Conservation (phyloP, 2,113 vertebrate genomes). For the Rana temporaria region DNA sequence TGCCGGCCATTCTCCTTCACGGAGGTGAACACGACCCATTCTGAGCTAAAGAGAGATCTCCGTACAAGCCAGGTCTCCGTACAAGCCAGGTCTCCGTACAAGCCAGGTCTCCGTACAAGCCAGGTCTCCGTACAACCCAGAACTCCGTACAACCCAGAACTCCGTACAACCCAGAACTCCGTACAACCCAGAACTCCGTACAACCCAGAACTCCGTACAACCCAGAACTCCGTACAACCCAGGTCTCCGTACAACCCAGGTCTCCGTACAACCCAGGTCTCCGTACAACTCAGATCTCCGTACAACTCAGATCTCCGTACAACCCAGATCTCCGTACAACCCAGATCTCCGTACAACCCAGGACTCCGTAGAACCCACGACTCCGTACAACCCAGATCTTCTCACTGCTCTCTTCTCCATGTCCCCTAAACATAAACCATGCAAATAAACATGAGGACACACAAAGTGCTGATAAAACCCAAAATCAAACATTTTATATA, state of each 20-base stretch:
- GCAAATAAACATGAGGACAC: background rate
- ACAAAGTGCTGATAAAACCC: too few species aligned
- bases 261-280: conserved; percentile 15
- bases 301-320: conserved; percentile 9
- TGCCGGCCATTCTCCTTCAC: conserved; percentile 12
- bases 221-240: background rate
- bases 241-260: conserved; percentile 2
- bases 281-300: conserved; percentile 8
- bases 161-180: background rate
- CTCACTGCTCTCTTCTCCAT: background rate
- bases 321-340: conserved; percentile 5
- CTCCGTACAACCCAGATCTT: conserved; percentile 1
- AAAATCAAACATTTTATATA: too few species aligned
- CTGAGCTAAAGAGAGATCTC: background rate
- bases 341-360: conserved; percentile 4
- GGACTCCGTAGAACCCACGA: too few species aligned
- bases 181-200: conserved; percentile 1
- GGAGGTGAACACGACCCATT: conserved; percentile 33
- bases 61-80: conserved; percentile 3
- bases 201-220: background rate
- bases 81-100: too few species aligned
- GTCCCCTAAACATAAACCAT: background rate
- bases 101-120: too few species aligned
- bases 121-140: background rate
- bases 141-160: background rate